Evolutionary conservation across 2,113 vertebrate species (phyloP).

Genomic region (Archilochus colubris): DNA sequence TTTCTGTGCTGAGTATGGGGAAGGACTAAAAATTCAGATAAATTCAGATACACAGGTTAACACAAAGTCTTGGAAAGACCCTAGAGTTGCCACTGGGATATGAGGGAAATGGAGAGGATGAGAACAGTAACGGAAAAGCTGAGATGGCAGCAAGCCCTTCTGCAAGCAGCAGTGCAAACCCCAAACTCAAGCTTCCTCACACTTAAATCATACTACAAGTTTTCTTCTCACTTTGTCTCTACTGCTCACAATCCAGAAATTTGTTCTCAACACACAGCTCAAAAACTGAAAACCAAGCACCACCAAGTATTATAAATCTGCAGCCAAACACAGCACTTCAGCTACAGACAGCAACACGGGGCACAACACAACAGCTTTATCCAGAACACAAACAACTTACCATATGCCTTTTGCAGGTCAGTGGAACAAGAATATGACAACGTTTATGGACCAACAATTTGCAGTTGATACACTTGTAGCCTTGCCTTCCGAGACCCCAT

Average conservation of each 20-base stretch:
- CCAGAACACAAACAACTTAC: conserved; percentile 78
- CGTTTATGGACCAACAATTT: conserved; percentile 98
- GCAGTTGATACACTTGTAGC: conserved; percentile 99
- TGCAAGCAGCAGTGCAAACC: background rate
- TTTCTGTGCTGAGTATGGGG: background rate
- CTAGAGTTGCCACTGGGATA: background rate
- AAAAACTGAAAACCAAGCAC: background rate
- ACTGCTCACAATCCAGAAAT: background rate
- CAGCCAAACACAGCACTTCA: fast-evolving
- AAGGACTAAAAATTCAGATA: background rate
- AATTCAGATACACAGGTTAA: background rate
- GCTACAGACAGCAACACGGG: background rate
- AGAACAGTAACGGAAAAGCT: background rate
- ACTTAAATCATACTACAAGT: background rate
- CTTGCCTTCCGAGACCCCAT: conserved; percentile 96
- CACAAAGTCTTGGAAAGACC: background rate
- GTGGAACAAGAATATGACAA: conserved; percentile 92
- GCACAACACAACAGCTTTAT: fast-evolving
- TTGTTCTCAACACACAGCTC: background rate
- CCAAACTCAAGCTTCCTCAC: background rate
- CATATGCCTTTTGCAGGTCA: conserved; percentile 98
- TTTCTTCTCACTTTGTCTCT: background rate
- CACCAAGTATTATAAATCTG: background rate
- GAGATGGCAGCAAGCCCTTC: background rate
- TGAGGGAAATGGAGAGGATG: background rate